Evolutionary conservation across 53 echinoderm and acorn worm species (phyloP), one percentile per base, ranked within the genome.

Genomic region (Paelopatides confundens): DNA sequence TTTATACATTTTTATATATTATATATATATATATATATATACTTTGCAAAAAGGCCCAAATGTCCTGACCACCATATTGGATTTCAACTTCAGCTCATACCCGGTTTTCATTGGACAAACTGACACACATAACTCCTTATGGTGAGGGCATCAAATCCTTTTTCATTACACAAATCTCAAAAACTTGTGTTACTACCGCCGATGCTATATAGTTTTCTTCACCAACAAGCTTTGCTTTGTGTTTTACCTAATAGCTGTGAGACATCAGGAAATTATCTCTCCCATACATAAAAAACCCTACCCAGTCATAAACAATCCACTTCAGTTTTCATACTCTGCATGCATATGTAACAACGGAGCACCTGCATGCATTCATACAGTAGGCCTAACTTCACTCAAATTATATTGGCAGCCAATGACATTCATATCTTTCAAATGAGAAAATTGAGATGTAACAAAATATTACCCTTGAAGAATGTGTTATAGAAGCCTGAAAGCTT

Each of bases 91-190:
- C 71, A 71, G 23, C 39, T 33, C 35, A 66, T 39, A 4, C 28
- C 71, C 27, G 71, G 71, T 38, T n/a, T 71, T 71, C 71, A 71
- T 71, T 71, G 71, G 71, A 71, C 43, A 71, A 71, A 71, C 71
- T 71, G 71, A 71, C 71, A 71, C 71, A 71, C 37, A 39, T 71
- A 39, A 71, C 71, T 46, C 71, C 71, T n/a, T n/a, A n/a, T 71
- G 71, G 71, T 71, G 71, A 71, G 71, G 71, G 71, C 36, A 71
- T 38, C 43, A 38, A 71, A 39, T 71, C 71, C 27, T 39, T 71
- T 43, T 27, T 54, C 58, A 54, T 54, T 54, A 54, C 58, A 54
- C 58, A 54, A 54, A 54, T 18, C 58, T 54, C 23, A 18, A 54
- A 54, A 54, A 18, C 18, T 54, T 23, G 5, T 17, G 38, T 37